Evolutionary conservation across 2,113 vertebrate genomes (phyloP).

Genomic region (Chaetops frenatus): DNA sequence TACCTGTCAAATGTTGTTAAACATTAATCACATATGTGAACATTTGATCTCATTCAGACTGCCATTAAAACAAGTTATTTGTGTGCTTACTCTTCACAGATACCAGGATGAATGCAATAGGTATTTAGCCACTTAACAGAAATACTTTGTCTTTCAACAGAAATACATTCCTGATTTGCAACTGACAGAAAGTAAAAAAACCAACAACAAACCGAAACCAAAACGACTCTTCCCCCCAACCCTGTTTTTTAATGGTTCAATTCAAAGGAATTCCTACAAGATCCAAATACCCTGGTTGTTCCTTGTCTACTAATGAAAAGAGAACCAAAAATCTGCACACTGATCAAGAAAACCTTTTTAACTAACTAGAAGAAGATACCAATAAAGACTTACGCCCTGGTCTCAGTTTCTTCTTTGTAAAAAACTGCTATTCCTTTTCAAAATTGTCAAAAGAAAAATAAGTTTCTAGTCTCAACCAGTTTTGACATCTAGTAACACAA

Average conservation of each 20-base stretch:
- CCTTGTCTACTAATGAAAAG: background rate
- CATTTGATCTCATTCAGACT: background rate
- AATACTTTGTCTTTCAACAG: background rate
- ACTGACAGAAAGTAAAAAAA: background rate
- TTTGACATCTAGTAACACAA: too few relatives aligned
- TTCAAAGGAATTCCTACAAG: background rate
- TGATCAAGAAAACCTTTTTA: too few relatives aligned
- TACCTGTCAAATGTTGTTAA: background rate
- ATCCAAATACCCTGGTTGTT: background rate
- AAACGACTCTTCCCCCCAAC: background rate
- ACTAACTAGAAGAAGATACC: too few relatives aligned
- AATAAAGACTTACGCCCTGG: too few relatives aligned
- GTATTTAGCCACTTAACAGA: background rate
- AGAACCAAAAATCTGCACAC: too few relatives aligned
- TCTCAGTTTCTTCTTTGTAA: too few relatives aligned
- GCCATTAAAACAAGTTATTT: background rate
- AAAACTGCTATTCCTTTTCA: too few relatives aligned
- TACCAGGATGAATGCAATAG: background rate
- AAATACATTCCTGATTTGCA: background rate
- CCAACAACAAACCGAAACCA: background rate
- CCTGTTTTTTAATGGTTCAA: background rate
- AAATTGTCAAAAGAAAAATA: too few relatives aligned
- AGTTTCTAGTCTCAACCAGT: too few relatives aligned
- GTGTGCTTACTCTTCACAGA: background rate
- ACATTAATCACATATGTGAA: background rate